phyloP scores from a whole-genome alignment of 2,113 vertebrate genomes.

The Chrysochloris asiatica region DNA sequence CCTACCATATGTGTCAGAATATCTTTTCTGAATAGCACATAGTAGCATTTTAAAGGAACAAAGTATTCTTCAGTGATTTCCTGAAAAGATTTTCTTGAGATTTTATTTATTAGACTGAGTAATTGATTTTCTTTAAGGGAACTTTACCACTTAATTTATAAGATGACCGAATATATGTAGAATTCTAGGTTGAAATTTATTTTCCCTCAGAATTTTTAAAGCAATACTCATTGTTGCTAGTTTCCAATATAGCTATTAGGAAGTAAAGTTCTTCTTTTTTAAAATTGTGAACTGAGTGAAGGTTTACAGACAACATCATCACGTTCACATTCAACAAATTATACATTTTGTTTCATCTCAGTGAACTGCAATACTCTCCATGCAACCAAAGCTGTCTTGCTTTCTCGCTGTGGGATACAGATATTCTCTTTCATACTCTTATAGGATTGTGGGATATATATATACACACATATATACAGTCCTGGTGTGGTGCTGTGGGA shows the following conservation, averaged over 20 bases:
- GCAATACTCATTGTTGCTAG: constrained; percentile 2
- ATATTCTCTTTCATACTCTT: too few species aligned
- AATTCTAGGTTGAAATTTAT: constrained; percentile 7
- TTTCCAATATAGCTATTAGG: constrained; percentile 22
- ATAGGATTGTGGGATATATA: too few species aligned
- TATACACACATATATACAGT: too few species aligned
- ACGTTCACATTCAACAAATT: too few species aligned
- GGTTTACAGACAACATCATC: too few species aligned
- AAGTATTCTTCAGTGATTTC: background rate
- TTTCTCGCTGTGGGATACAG: too few species aligned
- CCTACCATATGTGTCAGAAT: background rate
- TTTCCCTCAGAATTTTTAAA: constrained; percentile 38
- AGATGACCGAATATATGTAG: background rate
- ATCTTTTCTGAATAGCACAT: background rate
- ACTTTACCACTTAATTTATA: background rate
- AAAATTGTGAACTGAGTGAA: too few species aligned
- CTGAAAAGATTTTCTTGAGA: background rate
- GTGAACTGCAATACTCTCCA: too few species aligned
- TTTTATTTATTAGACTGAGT: constrained; percentile 18
- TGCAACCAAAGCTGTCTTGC: too few species aligned
- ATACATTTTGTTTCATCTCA: too few species aligned
- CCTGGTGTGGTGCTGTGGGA: too few species aligned
- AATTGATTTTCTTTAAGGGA: background rate
- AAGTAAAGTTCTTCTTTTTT: too few species aligned
- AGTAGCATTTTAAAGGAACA: background rate